phyloP scores from a whole-genome alignment of 2,888 invertebrate genomes.

The Dioctria linearis region DNA sequence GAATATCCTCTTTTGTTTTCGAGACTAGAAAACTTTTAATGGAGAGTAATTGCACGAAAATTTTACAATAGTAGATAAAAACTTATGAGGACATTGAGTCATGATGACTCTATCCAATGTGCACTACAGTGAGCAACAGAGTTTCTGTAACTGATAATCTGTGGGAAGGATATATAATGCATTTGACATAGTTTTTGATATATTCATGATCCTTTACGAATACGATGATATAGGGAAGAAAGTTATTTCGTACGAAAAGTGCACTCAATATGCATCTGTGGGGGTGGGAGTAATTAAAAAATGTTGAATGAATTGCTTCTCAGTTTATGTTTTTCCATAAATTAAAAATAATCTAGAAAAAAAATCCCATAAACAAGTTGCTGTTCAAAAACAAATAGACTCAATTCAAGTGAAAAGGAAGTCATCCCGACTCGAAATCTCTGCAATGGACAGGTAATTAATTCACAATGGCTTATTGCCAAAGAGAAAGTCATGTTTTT shows the following conservation, averaged over 20 bases:
- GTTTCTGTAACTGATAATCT: too few species aligned
- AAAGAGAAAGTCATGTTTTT: background rate
- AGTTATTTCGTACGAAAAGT: background rate
- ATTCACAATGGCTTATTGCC: slow-evolving; percentile 7
- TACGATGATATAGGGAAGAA: too few species aligned
- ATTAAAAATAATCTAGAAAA: too few species aligned
- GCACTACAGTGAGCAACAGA: background rate
- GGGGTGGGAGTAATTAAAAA: background rate
- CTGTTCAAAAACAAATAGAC: too few species aligned
- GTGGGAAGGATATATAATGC: too few species aligned
- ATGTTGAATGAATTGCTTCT: too few species aligned
- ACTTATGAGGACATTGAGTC: slow-evolving; percentile 7
- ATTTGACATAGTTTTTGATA: too few species aligned
- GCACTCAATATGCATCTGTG: background rate
- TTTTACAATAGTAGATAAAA: slow-evolving; percentile 26
- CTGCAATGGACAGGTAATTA: slow-evolving; percentile 37
- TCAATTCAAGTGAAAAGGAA: background rate
- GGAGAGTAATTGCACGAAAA: slow-evolving; percentile 25
- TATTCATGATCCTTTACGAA: too few species aligned
- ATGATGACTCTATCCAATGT: background rate
- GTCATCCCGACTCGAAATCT: background rate
- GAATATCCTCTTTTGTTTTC: slow-evolving; percentile 10
- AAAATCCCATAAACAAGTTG: too few species aligned
- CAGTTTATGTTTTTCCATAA: too few species aligned
- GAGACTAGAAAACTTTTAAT: slow-evolving; percentile 27